Evolutionary conservation across 2,888 invertebrate species (phyloP).

Genomic region (Iphiclides podalirius): DNA sequence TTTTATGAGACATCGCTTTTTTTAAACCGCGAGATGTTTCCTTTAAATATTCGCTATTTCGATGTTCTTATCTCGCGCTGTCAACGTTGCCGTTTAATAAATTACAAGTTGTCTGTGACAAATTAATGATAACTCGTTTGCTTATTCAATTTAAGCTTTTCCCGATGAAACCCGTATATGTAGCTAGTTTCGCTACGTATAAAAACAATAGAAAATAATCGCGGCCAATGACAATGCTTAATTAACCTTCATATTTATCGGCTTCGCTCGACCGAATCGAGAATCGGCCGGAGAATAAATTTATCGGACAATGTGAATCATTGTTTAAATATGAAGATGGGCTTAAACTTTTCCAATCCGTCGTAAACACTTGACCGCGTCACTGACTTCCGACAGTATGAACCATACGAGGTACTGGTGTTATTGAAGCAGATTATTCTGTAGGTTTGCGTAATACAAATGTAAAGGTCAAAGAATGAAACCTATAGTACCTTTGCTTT

Average conservation of each 20-base stretch:
- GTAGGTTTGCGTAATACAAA: too few relatives aligned
- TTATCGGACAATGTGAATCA: conserved; percentile 13
- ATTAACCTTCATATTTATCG: conserved; percentile 7
- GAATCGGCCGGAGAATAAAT: conserved; percentile 10
- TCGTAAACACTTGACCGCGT: conserved; percentile 11
- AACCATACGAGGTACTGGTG: neutral
- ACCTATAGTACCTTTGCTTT: too few relatives aligned
- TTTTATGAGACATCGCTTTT: neutral
- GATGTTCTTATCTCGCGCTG: neutral
- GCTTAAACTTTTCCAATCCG: conserved; percentile 11
- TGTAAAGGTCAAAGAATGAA: too few relatives aligned
- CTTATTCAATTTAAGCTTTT: conserved; percentile 6
- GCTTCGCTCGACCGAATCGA: conserved; percentile 7
- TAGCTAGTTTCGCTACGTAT: neutral
- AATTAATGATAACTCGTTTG: neutral
- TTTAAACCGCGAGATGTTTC: neutral
- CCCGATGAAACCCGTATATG: too few relatives aligned
- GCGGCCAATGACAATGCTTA: conserved; percentile 3
- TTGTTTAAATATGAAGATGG: conserved; percentile 16
- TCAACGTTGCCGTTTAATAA: neutral
- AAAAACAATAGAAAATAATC: conserved; percentile 7
- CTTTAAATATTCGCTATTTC: too few relatives aligned
- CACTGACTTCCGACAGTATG: conserved; percentile 10
- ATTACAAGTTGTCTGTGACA: neutral
- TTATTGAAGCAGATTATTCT: too few relatives aligned